Percentiles rank a stretch among this genome's conserved stretches.
Evolutionary conservation across 1,140 invertebrate species (phyloP).

Genomic region (Drosophila insularis): DNA sequence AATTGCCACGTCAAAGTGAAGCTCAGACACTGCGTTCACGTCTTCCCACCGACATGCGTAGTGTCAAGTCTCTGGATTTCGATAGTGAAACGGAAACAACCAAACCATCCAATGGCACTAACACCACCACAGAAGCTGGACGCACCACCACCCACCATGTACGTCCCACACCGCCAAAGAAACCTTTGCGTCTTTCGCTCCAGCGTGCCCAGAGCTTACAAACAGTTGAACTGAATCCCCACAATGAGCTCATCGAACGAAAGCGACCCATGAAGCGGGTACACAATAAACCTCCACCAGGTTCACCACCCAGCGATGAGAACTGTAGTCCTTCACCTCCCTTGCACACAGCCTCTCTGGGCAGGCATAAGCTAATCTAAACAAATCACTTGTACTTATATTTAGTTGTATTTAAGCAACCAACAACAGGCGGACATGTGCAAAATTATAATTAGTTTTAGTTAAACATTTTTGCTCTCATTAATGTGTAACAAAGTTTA

Average conservation of each 20-base stretch:
- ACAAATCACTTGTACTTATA: slow-evolving; percentile 10
- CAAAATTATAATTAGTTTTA: slow-evolving; percentile 54
- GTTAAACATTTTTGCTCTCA: slow-evolving; percentile 8
- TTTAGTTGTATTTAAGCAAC: slow-evolving; percentile 30
- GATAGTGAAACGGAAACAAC: slow-evolving; percentile 82
- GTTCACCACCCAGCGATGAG: slow-evolving; percentile 48
- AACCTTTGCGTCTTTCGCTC: slow-evolving; percentile 90
- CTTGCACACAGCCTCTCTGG: slow-evolving; percentile 75
- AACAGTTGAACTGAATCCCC: slow-evolving; percentile 84
- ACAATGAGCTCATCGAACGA: slow-evolving; percentile 51
- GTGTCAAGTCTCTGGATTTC: slow-evolving; percentile 87
- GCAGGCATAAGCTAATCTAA: slow-evolving; percentile 73
- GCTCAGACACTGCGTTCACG: slow-evolving; percentile 63
- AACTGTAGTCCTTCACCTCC: slow-evolving; percentile 61
- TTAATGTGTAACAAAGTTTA: slow-evolving; percentile 11
- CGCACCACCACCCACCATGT: slow-evolving; percentile 71
- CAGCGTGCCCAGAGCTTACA: slow-evolving; percentile 91
- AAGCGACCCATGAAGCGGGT: slow-evolving; percentile 78
- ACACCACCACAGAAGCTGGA: slow-evolving; percentile 83
- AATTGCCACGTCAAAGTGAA: slow-evolving; percentile 54
- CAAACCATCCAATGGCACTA: slow-evolving; percentile 48
- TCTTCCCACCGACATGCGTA: slow-evolving; percentile 84
- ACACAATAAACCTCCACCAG: slow-evolving; percentile 41
- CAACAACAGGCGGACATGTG: slow-evolving; percentile 70
- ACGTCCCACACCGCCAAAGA: slow-evolving; percentile 91